A percentile compares a stretch with the other conserved stretches of the same genome.
phyloP scores from a whole-genome alignment of 2,113 vertebrate species.

The Esox niger region DNA sequence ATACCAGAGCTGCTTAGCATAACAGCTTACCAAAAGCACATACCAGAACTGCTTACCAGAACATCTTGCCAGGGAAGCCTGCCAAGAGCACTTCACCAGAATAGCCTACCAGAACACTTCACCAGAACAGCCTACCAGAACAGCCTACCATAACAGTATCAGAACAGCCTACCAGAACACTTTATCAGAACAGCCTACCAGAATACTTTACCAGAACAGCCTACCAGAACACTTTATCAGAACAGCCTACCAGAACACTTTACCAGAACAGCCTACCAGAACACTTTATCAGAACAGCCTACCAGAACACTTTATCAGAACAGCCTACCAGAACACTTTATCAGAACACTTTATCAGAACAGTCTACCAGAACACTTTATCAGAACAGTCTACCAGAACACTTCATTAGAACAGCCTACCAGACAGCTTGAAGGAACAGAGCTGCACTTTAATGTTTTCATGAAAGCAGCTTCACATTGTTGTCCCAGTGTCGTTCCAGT shows the following conservation, averaged over 20 bases:
- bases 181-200: constrained; percentile 27
- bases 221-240: too few relatives aligned
- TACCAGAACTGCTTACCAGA: too few relatives aligned
- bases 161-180: constrained; percentile 35
- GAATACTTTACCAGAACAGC: too few relatives aligned
- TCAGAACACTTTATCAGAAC: constrained; percentile 28
- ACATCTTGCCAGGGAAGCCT: constrained; percentile 3
- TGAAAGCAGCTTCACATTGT: constrained; percentile 48
- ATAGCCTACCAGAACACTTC: constrained; percentile 22
- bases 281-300: not conserved
- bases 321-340: constrained; percentile 24
- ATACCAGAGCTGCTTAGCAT: too few relatives aligned
- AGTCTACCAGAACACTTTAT: constrained; percentile 45
- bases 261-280: too few relatives aligned
- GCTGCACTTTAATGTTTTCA: constrained; percentile 47
- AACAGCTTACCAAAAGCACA: too few relatives aligned
- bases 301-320: too few relatives aligned
- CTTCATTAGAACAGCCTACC: constrained; percentile 26
- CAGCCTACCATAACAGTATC: constrained; percentile 44
- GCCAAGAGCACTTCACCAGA: constrained; percentile 21
- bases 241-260: too few relatives aligned
- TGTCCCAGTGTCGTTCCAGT: constrained; percentile 53
- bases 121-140: constrained; percentile 29
- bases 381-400: constrained; percentile 29
- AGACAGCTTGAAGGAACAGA: constrained; percentile 37